These are phyloP conservation scores for Drosophila arizonae DNA, from an alignment of 1,140 invertebrate species.

Conservation along the genomic window DNA sequence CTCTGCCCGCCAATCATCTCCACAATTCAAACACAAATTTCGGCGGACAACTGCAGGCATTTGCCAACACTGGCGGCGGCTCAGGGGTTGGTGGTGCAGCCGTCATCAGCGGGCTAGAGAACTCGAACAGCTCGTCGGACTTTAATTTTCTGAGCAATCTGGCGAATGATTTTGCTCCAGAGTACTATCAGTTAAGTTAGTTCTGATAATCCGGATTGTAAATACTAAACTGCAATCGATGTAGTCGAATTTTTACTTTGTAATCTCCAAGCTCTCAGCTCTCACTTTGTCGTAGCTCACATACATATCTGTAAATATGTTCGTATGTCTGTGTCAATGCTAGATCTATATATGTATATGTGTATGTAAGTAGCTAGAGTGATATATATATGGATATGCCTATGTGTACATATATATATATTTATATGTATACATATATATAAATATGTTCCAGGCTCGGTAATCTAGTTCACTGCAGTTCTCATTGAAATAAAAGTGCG, in stretches of 20 bases:
- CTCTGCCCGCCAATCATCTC: constrained; percentile 51
- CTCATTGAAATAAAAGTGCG: constrained; percentile 33
- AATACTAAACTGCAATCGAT: constrained; percentile 15
- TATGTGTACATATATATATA: background rate
- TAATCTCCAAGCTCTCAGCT: background rate
- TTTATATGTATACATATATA: constrained; percentile 5
- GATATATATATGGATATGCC: background rate
- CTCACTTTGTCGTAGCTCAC: constrained; percentile 39
- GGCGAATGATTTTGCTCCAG: constrained; percentile 94
- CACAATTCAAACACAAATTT: constrained; percentile 50
- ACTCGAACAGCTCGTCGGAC: constrained; percentile 94
- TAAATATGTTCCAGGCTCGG: constrained; percentile 5
- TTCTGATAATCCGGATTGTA: constrained; percentile 57
- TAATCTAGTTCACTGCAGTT: constrained; percentile 11
- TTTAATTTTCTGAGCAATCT: constrained; percentile 96
- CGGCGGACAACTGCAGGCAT: constrained; percentile 57
- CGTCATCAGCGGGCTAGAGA: constrained; percentile 84
- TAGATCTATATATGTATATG: constrained; percentile 31
- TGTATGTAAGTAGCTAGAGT: constrained; percentile 43
- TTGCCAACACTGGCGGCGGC: constrained; percentile 45
- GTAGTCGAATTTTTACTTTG: constrained; percentile 23
- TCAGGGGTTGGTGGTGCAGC: constrained; percentile 29
- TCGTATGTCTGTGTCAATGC: constrained; percentile 29
- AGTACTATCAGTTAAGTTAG: constrained; percentile 88
- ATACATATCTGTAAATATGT: constrained; percentile 64